Percentiles rank a stretch among this genome's conserved stretches.
Conservation (phyloP, 2,797 vertebrate genomes). For the Cossypha niveicapilla region DNA sequence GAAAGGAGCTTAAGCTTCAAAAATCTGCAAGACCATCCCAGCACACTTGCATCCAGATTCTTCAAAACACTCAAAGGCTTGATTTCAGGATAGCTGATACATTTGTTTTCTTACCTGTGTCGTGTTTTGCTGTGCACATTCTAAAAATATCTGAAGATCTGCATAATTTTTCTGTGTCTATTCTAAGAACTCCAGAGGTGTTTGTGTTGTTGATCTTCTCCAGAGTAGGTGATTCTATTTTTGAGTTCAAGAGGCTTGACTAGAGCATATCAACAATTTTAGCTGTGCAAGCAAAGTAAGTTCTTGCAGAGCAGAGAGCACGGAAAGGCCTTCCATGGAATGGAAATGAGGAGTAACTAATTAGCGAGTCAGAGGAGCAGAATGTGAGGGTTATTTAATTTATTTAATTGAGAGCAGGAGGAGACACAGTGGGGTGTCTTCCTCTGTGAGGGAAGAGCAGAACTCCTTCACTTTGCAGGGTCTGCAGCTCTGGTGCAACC, state of each 20-base stretch:
- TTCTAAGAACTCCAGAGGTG: neutral
- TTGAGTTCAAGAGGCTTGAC: neutral
- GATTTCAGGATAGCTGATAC: neutral
- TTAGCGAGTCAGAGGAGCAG: neutral
- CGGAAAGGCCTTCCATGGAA: rapidly evolving
- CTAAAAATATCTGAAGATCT: neutral
- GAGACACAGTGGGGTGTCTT: neutral
- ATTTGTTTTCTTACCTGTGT: neutral
- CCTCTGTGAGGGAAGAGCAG: neutral
- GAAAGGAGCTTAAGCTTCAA: neutral
- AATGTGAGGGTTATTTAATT: neutral
- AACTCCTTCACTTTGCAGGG: neutral
- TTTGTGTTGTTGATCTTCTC: neutral
- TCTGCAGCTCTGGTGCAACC: neutral
- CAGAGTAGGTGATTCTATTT: neutral
- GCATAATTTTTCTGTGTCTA: neutral
- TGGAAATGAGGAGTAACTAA: neutral
- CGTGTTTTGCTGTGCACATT: neutral
- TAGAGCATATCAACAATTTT: neutral
- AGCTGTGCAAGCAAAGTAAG: neutral
- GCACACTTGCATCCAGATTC: neutral
- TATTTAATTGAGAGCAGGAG: neutral
- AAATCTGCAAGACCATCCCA: neutral
- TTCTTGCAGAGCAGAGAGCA: neutral
- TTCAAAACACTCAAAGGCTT: neutral